Evolutionary conservation across 2,113 vertebrate genomes (phyloP).

Genomic region (Thamnophis sirtalis): DNA sequence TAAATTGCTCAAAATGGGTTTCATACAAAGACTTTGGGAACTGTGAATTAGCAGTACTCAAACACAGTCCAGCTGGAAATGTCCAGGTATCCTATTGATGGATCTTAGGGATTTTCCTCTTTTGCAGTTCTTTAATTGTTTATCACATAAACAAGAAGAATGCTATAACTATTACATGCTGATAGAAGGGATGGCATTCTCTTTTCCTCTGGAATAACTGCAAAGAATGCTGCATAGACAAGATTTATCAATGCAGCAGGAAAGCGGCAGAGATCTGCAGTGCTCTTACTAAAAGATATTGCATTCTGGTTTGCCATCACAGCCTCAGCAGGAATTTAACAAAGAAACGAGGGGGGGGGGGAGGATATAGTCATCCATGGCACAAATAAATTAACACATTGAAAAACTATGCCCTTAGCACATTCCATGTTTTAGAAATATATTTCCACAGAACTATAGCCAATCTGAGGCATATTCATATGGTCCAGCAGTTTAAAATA

Average conservation of each 20-base stretch:
- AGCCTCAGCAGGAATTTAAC: background rate
- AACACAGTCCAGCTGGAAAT: slow-evolving; percentile 10
- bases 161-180: slow-evolving; percentile 1
- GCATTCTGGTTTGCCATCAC: background rate
- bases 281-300: background rate
- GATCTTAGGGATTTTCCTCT: slow-evolving; percentile 3
- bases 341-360: background rate
- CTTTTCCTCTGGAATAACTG: background rate
- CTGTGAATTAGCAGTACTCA: background rate
- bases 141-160: slow-evolving; percentile 20
- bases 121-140: slow-evolving; percentile 34
- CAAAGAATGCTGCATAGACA: background rate
- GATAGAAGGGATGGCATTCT: background rate
- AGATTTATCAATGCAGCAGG: background rate
- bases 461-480: background rate
- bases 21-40: background rate
- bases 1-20: background rate
- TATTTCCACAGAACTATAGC: background rate
- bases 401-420: background rate
- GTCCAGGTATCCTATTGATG: slow-evolving; percentile 36
- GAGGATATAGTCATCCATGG: background rate
- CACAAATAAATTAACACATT: background rate
- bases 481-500: background rate
- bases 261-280: background rate
- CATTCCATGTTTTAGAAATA: background rate